Percentiles rank a stretch among this genome's conserved stretches.
Conservation (phyloP, 1,140 invertebrate genomes). For the Platorchestia sp. region DNA sequence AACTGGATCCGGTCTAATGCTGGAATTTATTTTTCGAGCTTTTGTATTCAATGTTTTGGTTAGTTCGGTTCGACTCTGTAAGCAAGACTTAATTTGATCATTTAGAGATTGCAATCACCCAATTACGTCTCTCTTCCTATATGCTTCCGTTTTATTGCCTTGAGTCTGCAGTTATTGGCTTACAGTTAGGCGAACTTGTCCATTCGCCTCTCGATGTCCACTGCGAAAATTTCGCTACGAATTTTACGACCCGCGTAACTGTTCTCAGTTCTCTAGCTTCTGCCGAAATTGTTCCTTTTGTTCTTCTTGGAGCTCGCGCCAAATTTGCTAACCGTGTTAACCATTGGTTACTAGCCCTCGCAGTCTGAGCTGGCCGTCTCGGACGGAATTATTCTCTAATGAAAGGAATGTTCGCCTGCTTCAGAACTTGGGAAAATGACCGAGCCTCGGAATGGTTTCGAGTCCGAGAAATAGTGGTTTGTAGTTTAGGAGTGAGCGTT, state of each 20-base stretch:
- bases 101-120: constrained; percentile 23
- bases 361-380: neutral
- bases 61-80: neutral
- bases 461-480: neutral
- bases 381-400: neutral
- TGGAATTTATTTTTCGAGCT: neutral
- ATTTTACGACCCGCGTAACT: neutral
- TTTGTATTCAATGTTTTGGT: neutral
- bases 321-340: neutral
- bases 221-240: neutral
- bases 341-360: neutral
- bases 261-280: neutral
- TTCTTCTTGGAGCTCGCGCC: neutral
- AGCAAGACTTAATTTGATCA: constrained; percentile 2
- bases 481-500: no score
- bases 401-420: neutral
- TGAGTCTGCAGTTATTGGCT: constrained; percentile 12
- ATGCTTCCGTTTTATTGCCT: neutral
- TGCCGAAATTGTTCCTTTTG: neutral
- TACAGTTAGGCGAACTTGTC: constrained; percentile 17
- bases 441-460: neutral
- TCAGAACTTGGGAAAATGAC: neutral
- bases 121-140: constrained; percentile 7
- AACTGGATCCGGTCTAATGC: neutral
- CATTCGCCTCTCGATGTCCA: neutral